Base-by-base conservation (phyloP, 2,797 vertebrate genomes). In the Danio kyathit region DNA sequence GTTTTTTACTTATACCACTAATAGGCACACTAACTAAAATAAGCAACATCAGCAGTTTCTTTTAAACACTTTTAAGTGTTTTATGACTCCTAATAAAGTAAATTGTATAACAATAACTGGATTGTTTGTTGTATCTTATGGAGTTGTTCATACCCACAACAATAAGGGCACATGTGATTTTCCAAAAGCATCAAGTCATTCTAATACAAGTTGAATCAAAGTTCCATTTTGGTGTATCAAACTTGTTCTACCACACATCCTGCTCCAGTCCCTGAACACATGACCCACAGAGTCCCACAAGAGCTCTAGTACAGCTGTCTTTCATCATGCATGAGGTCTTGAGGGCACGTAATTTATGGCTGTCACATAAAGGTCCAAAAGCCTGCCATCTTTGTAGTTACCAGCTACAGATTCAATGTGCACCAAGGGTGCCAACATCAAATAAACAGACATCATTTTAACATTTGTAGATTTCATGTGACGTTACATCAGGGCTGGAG, bases 311-410 rank as follows among this genome's bases (percentile, higher is more conserved):
- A 21, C 12, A 48, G 64, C 44, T 21, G 17, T 48, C 64, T 66
- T 66, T 48, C 44, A 66, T 66, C 17, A 66, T 29, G 64, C 48
- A 19, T 21, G 64, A 48, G 44, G 17, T 66, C 64, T 66, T 48
- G 44, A 66, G 64, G 44, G 43, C 44, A 66, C 66, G 17, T 48
- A 21, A 66, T 5, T 66, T 44, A 66, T 66, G 17, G 12, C 64
- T 66, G 64, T 66, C 64, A 66, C 43, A 48, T 66, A 14, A 66
- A 48, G 10, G 64, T 66, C 43, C 6, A 46, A 11, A 66, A 17
- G 17, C 43, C 11, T 46, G 64, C 41, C 19, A 43, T 66, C 43
- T 19, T 46, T 21, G 13, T 46, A 17, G 46, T 66, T 66, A 46
- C 64, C 43, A 13, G 63, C 43, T 46, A n/a, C 9, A 43, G 61